Conservation (phyloP, 2,888 invertebrate species). For the Myopa testacea region DNA sequence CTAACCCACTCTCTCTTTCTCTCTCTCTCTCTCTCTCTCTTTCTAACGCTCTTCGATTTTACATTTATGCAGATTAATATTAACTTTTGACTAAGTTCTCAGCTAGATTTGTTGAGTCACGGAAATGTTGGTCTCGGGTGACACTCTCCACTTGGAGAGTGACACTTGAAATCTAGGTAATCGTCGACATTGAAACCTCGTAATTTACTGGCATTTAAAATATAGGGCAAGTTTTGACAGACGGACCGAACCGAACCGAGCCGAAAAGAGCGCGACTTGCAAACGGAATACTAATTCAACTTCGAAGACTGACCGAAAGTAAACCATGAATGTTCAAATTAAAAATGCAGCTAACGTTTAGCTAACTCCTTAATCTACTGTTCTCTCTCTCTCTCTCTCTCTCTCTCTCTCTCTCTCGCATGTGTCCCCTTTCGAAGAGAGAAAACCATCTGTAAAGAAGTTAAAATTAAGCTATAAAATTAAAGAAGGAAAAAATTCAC, state of each 20-base stretch:
- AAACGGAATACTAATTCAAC: constrained; percentile 15
- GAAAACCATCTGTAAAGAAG: not conserved
- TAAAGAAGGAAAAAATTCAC: not conserved
- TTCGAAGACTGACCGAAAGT: constrained; percentile 6
- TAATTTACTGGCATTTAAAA: constrained; percentile 21
- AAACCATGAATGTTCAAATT: constrained; percentile 13
- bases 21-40: not conserved
- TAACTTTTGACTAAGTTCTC: not conserved
- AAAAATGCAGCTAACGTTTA: constrained; percentile 20
- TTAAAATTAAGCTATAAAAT: not conserved
- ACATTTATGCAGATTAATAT: not conserved
- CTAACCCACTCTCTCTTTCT: no score
- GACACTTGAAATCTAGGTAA: not conserved
- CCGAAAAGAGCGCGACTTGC: not conserved
- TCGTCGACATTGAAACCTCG: constrained; percentile 16
- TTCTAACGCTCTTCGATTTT: not conserved
- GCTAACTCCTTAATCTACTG: not conserved
- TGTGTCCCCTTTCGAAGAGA: not conserved
- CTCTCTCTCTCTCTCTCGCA: not conserved
- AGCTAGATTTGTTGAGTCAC: no score
- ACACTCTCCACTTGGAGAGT: no score
- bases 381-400: not conserved
- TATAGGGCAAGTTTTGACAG: constrained; percentile 16
- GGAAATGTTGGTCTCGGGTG: no score
- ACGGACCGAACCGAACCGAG: not conserved